A percentile compares a stretch with the other conserved stretches of the same genome.
Conservation (phyloP, 2,113 vertebrate species). For the Callithrix jacchus region DNA sequence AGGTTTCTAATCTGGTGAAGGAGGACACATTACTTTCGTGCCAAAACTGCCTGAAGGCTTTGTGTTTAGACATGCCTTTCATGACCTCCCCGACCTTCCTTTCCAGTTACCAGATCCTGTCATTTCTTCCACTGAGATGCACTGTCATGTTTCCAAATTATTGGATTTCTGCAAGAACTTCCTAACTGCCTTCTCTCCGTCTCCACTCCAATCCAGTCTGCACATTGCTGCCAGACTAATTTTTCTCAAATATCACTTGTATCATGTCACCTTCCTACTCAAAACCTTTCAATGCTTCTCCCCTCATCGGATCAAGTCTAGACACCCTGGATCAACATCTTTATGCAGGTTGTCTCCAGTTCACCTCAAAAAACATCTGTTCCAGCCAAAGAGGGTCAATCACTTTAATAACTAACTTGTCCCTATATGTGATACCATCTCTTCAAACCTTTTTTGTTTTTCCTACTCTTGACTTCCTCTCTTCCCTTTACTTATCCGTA, state of each 20-base stretch:
- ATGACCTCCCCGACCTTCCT: neutral
- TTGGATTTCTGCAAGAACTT: neutral
- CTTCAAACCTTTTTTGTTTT: neutral
- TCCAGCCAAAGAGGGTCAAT: neutral
- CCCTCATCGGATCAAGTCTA: neutral
- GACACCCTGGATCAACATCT: neutral
- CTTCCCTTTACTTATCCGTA: neutral
- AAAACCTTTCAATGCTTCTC: neutral
- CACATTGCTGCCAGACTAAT: neutral
- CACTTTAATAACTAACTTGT: neutral
- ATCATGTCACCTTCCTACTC: neutral
- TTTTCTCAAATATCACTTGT: neutral
- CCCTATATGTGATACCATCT: neutral
- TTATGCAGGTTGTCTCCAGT: neutral
- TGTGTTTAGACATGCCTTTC: neutral
- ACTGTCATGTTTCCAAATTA: neutral
- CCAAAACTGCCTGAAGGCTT: neutral
- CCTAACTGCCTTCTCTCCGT: neutral
- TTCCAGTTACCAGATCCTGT: neutral
- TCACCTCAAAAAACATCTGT: slow-evolving; percentile 5
- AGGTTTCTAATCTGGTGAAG: neutral
- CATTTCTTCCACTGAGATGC: neutral
- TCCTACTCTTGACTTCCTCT: neutral
- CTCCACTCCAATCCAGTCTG: neutral
- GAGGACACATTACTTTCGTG: neutral